Evolutionary conservation across 1,140 invertebrate genomes (phyloP), one percentile per base, ranked within the genome.

Genomic region (Ladona fulva): DNA sequence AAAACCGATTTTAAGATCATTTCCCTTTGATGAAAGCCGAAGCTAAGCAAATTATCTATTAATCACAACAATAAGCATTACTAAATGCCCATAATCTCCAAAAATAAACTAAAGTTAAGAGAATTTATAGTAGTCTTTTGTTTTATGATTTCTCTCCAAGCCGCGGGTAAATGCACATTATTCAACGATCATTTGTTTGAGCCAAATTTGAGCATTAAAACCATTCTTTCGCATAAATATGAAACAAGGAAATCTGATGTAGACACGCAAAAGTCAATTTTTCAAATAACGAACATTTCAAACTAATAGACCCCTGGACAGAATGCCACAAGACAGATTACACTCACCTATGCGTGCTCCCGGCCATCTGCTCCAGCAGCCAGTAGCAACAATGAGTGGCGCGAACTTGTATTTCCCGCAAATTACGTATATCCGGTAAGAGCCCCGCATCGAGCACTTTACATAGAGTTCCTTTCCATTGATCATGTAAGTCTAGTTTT

Each of bases 321-420:
- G 25, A 42, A 42, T 42, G 75, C 75, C 75, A 76, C 24, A 76
- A 76, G 75, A 29, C 25, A n/a, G 19, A 22, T 11, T 25, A 25
- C 75, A 37, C 75, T 29, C 75, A 42, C 42, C 75, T 42, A 29
- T 42, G 25, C 25, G 42, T 37, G 42, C 19, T 37, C 75, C 75
- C 25, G 24, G 25, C 75, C 25, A 37, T 42, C 42, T 29, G 25
- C 75, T 29, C 42, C 24, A 37, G 25, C 42, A 76, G 75, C 75
- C 75, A 76, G 75, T 76, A 76, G 42, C 75, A 76, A 76, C 75
- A 76, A 76, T 76, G 42, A 76, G 75, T 76, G 75, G 75, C 75
- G 75, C 75, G 75, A 76, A 76, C 75, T 76, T 76, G 75, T 76
- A 76, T 76, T 76, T 76, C 75, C 75, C 75, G 75, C 75, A 76